A percentile compares a stretch with the other conserved stretches of the same genome.
These are phyloP conservation scores for Agelastica alni DNA, from an alignment of 2,888 invertebrate species.

Conservation along the genomic window DNA sequence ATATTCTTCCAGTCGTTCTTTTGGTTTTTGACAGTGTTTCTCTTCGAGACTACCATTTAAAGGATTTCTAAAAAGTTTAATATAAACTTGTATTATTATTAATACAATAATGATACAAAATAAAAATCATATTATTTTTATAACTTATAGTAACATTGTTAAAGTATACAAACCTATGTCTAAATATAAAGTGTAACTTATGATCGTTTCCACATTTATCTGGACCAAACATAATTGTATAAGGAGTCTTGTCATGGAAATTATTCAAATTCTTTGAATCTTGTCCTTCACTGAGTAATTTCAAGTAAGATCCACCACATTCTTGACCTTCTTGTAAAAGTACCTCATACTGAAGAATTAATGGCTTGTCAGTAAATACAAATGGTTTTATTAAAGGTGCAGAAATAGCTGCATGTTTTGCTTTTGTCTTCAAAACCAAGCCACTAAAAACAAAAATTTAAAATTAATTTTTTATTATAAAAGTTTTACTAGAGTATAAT, in stretches of 20 bases:
- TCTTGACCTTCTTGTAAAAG: constrained; percentile 95
- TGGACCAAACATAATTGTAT: constrained; percentile 99
- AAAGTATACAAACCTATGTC: constrained; percentile 65
- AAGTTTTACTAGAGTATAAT: too few species aligned
- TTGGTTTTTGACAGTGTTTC: constrained; percentile 94
- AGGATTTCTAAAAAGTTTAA: constrained; percentile 80
- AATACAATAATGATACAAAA: too few species aligned
- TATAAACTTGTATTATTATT: too few species aligned
- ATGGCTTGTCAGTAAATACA: constrained; percentile 78
- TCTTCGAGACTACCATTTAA: constrained; percentile 86
- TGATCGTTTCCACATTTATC: constrained; percentile 98
- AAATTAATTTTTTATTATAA: too few species aligned
- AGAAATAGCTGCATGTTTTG: constrained; percentile 94
- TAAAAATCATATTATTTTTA: too few species aligned
- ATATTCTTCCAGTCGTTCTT: constrained; percentile 78
- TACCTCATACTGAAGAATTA: constrained; percentile 88
- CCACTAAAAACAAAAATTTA: constrained; percentile 57
- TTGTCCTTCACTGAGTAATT: constrained; percentile 75
- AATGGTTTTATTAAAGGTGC: constrained; percentile 78
- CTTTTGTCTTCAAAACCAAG: constrained; percentile 89
- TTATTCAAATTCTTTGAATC: constrained; percentile 73
- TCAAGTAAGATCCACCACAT: constrained; percentile 98
- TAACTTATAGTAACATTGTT: too few species aligned
- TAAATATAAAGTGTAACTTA: constrained; percentile 92
- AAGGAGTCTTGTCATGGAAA: constrained; percentile 95